Evolutionary conservation across 2,888 invertebrate genomes (phyloP).

Genomic region (Troilus luridus): DNA sequence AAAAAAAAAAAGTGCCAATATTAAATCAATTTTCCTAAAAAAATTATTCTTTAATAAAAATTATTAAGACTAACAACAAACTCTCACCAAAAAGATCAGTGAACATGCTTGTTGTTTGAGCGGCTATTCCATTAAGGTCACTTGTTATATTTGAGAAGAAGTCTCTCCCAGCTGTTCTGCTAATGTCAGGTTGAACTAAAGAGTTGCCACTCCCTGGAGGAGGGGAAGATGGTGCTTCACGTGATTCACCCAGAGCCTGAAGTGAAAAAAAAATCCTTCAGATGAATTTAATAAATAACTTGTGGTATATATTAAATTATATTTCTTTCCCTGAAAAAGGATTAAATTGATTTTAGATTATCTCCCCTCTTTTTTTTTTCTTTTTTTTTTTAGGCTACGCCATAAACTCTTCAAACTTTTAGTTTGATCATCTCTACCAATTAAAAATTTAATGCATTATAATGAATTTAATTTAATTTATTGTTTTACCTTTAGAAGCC

Average conservation of each 20-base stretch:
- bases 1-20: neutral
- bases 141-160: slow-evolving; percentile 93
- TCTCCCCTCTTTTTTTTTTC: neutral
- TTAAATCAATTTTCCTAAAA: neutral
- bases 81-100: slow-evolving; percentile 89
- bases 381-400: neutral
- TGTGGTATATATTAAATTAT: neutral
- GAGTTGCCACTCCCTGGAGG: slow-evolving; percentile 61
- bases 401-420: neutral
- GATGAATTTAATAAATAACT: neutral
- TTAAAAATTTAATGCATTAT: neutral
- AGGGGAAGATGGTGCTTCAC: slow-evolving; percentile 67
- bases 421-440: neutral
- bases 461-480: neutral
- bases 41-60: neutral
- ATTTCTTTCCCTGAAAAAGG: too few species aligned
- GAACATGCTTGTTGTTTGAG: slow-evolving; percentile 94
- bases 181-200: slow-evolving; percentile 64
- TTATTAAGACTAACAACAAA: slow-evolving; percentile 47
- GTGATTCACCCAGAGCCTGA: slow-evolving; percentile 71
- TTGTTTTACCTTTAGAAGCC: slow-evolving; percentile 79
- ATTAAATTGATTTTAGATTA: too few species aligned
- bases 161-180: slow-evolving; percentile 71
- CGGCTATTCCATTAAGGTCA: slow-evolving; percentile 92
- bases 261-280: slow-evolving; percentile 61